Evolutionary conservation across 2,888 invertebrate species (phyloP), one percentile per base, ranked within the genome.

Genomic region (Macropis europaea): DNA sequence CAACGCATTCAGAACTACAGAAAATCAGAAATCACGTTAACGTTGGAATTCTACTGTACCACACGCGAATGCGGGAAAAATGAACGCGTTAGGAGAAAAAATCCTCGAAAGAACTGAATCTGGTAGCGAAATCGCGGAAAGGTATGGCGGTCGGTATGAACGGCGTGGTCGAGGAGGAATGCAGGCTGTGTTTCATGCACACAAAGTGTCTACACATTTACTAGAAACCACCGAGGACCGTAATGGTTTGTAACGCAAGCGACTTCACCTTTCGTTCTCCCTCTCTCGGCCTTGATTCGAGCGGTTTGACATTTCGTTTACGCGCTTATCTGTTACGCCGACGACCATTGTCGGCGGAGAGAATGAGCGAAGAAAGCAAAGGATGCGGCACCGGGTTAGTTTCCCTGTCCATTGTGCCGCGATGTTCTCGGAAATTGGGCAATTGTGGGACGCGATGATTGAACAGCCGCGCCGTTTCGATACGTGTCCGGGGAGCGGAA

Each of bases 281-380:
- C 67, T 64, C 34, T 24, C 32, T 17, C 70, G 86, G 79, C 87
- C 87, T 87, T 87, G 84, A 83, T 79, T 81, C 78, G 56, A 82
- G 82, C 81, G 77, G 83, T 79, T 84, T 87, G 87, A 87, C 87
- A 87, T 87, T 88, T 86, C 78, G 85, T 82, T 82, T 80, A 77
- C 66, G 73, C 60, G 67, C 68, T 52, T 73, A 76, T 77, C 59
- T 69, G 34, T 45, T 66, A 54, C 34, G 40, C 53, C 53, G 62
- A 50, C 73, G 28, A 26, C n/a, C 53, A 15, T 15, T 15, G 30
- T 19, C 13, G 24, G 43, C 22, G 26, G 32, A 54, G 43, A 52
- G 24, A n/a, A n/a, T n/a, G n/a, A n/a, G n/a, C n/a, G n/a, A n/a
- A n/a, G n/a, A n/a, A n/a, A n/a, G n/a, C n/a, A n/a, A n/a, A n/a